Evolutionary conservation across 2,888 invertebrate genomes (phyloP).

Genomic region (Phaonia tiefii): DNA sequence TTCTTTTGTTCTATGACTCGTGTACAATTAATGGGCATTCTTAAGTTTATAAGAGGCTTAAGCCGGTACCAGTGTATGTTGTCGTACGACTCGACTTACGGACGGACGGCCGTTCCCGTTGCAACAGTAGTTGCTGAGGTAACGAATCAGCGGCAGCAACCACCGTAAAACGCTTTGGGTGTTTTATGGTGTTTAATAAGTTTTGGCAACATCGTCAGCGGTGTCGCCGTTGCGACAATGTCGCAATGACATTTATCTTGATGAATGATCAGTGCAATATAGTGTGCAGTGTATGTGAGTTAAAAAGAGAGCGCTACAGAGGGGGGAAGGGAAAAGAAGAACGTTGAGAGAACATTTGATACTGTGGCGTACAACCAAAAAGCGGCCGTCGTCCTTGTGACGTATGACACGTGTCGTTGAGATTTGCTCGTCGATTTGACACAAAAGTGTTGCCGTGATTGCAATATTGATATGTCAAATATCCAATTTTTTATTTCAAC

Average conservation of each 20-base stretch:
- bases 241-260: conserved; percentile 70
- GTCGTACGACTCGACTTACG: conserved; percentile 42
- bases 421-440: conserved; percentile 21
- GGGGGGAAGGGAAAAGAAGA: background rate
- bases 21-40: conserved; percentile 65
- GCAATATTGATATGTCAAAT: conserved; percentile 60
- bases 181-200: conserved; percentile 59
- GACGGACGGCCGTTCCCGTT: conserved; percentile 36
- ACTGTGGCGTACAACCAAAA: conserved; percentile 49
- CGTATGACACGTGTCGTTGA: conserved; percentile 62
- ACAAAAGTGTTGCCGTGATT: conserved; percentile 44
- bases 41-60: conserved; percentile 66
- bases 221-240: conserved; percentile 62
- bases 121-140: conserved; percentile 35
- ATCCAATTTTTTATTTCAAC: background rate
- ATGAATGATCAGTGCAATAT: conserved; percentile 69
- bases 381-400: conserved; percentile 53
- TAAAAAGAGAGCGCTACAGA: background rate
- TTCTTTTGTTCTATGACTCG: conserved; percentile 53
- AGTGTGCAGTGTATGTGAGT: too few species aligned
- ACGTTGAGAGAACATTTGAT: conserved; percentile 33
- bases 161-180: conserved; percentile 45
- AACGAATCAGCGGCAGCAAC: conserved; percentile 28
- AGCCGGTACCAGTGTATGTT: conserved; percentile 46
- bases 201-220: conserved; percentile 62